phyloP scores from a whole-genome alignment of 2,113 vertebrate species.

The Tichodroma muraria region DNA sequence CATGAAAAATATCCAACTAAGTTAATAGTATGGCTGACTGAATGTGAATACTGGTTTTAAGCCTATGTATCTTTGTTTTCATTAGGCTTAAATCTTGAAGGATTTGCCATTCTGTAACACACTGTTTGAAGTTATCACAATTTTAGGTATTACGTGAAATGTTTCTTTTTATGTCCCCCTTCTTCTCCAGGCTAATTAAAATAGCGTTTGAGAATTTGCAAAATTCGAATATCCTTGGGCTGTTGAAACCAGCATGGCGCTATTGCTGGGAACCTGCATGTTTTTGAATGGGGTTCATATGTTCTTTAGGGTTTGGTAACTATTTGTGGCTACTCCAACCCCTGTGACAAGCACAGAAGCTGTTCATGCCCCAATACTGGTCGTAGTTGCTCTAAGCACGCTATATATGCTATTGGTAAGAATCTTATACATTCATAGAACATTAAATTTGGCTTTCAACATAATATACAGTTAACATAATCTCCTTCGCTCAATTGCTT shows the following conservation, averaged over 20 bases:
- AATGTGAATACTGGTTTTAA: background rate
- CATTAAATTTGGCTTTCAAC: background rate
- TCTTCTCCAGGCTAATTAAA: background rate
- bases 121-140: background rate
- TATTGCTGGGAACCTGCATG: background rate
- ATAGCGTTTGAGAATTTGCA: background rate
- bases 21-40: slow-evolving; percentile 19
- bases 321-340: background rate
- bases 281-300: background rate
- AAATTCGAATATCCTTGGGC: background rate
- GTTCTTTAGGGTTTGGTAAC: background rate
- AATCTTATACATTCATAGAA: background rate
- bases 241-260: background rate
- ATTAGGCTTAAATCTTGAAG: slow-evolving; percentile 35
- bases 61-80: background rate
- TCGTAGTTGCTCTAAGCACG: background rate
- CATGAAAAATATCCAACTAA: background rate
- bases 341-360: background rate
- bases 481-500: background rate
- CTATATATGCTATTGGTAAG: background rate
- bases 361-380: background rate
- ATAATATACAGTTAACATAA: background rate
- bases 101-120: background rate
- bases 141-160: background rate
- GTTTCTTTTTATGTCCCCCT: background rate